These are phyloP conservation scores for Rhagoletis pomonella DNA, from an alignment of 1,140 invertebrate species.

Conservation along the genomic window DNA sequence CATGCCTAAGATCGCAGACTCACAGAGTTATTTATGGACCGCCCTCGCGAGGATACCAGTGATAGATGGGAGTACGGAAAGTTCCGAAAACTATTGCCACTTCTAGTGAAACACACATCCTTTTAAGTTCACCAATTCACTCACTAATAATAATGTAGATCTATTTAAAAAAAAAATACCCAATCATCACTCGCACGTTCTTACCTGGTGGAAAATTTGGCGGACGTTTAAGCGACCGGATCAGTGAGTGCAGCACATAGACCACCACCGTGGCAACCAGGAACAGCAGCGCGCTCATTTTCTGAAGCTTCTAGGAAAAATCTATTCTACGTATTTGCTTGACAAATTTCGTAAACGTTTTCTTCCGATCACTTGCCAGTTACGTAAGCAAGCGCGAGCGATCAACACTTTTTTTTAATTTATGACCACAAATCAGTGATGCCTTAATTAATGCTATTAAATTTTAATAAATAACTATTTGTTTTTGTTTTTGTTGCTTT, in stretches of 20 bases:
- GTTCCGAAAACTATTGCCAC: no score
- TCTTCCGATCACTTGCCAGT: neutral
- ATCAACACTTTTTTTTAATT: no score
- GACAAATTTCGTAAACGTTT: neutral
- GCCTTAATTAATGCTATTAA: conserved; percentile 8
- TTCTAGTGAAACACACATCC: no score
- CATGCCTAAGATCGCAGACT: no score
- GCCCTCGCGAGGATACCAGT: no score
- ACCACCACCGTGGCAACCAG: conserved; percentile 61
- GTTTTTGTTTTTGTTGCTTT: neutral
- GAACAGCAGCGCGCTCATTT: conserved; percentile 54
- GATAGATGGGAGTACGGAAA: no score
- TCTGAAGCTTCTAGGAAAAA: neutral
- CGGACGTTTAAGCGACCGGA: conserved; percentile 64
- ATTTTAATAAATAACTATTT: neutral
- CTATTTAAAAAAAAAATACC: no score
- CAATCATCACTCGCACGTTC: neutral
- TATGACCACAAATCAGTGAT: neutral
- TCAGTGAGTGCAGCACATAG: conserved; percentile 61
- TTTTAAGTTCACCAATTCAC: no score
- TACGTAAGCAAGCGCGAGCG: no score
- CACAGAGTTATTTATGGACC: no score
- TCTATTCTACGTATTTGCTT: neutral
- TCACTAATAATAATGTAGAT: no score
- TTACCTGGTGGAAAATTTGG: conserved; percentile 71